Conservation (phyloP, 2,888 invertebrate species). For the Stratiomys singularior region DNA sequence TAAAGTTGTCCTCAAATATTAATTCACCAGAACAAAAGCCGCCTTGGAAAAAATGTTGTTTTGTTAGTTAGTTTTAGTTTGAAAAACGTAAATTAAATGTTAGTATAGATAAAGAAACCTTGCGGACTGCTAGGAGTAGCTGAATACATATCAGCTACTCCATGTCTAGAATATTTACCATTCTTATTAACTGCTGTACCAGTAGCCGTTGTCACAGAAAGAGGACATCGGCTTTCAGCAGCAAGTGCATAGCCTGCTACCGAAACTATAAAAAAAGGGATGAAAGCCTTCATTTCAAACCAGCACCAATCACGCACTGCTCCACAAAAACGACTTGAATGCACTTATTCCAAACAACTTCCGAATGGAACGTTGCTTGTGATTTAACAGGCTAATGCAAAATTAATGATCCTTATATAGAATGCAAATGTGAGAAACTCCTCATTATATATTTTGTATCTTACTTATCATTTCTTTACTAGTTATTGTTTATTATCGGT, state of each 20-base stretch:
- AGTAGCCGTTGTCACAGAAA: background rate
- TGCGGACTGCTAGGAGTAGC: no score
- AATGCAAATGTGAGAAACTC: background rate
- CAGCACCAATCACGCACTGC: background rate
- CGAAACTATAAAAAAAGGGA: background rate
- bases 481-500: background rate
- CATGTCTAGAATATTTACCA: background rate
- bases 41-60: no score
- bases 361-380: background rate
- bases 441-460: background rate
- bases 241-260: background rate
- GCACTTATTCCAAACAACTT: background rate
- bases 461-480: background rate
- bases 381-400: background rate
- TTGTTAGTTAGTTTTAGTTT: no score
- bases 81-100: no score
- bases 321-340: background rate
- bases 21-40: slow-evolving; percentile 69
- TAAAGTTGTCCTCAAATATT: slow-evolving; percentile 73
- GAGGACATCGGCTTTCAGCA: background rate
- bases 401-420: slow-evolving; percentile 2
- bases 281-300: background rate
- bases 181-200: background rate
- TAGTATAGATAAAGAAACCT: no score
- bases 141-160: background rate